Conservation (phyloP, 2,888 invertebrate species). For the Drosophila kuntzei region DNA sequence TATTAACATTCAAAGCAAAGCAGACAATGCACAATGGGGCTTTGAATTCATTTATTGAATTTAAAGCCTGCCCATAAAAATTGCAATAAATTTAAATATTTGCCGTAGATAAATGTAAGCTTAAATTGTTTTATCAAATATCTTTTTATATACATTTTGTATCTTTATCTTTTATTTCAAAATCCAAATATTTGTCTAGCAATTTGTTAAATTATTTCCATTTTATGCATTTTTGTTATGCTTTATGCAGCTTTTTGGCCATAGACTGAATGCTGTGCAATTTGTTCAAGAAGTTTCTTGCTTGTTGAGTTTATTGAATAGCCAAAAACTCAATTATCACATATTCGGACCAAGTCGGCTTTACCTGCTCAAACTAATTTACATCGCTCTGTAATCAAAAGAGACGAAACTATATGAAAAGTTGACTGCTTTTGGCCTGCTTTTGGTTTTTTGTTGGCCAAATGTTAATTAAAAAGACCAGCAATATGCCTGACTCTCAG, state of each 20-base stretch:
- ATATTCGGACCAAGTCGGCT: conserved; percentile 54
- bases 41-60: conserved; percentile 52
- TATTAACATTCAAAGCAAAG: conserved; percentile 44
- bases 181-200: conserved; percentile 31
- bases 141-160: neutral
- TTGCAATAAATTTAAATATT: conserved; percentile 30
- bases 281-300: conserved; percentile 20
- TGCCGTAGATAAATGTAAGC: neutral
- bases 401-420: neutral
- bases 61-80: conserved; percentile 42
- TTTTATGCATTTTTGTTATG: conserved; percentile 31
- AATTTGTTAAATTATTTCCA: conserved; percentile 22
- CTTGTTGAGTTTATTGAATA: conserved; percentile 46
- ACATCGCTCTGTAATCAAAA: neutral
- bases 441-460: conserved; percentile 50
- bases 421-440: conserved; percentile 16
- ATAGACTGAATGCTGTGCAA: conserved; percentile 33
- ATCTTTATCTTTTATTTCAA: neutral
- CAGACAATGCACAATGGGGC: conserved; percentile 22
- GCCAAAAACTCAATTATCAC: conserved; percentile 71
- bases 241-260: conserved; percentile 11
- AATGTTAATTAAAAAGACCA: conserved; percentile 71
- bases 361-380: conserved; percentile 45
- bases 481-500: conserved; percentile 13
- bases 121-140: conserved; percentile 8